Conservation (phyloP, 2,113 vertebrate genomes). For the Gorsachius goisagi region DNA sequence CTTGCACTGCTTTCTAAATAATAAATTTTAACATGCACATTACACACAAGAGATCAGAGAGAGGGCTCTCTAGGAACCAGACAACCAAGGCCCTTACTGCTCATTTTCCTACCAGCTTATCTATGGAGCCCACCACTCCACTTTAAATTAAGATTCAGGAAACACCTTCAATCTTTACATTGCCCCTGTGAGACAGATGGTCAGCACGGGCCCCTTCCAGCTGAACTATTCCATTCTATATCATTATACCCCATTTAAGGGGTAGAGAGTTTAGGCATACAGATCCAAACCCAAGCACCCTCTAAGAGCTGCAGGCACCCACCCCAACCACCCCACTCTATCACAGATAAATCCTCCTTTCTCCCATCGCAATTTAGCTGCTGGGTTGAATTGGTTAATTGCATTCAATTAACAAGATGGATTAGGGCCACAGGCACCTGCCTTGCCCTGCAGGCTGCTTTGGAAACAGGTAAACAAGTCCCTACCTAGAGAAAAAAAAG, state of each 20-base stretch:
- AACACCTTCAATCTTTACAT: not conserved
- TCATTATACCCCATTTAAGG: not conserved
- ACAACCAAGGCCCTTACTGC: not conserved
- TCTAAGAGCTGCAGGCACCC: not conserved
- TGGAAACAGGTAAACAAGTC: not conserved
- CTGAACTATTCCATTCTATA: not conserved
- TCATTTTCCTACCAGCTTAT: not conserved
- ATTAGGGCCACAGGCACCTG: not conserved
- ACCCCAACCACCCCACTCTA: fast-evolving
- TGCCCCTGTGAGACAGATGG: not conserved
- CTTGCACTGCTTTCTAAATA: not conserved
- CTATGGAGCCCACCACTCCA: no score
- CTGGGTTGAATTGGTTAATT: conserved; percentile 4
- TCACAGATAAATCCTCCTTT: not conserved
- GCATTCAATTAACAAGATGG: not conserved
- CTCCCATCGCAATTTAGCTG: not conserved
- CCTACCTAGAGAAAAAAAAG: not conserved
- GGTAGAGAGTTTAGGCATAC: not conserved
- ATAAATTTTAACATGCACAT: fast-evolving
- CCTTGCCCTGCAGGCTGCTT: not conserved
- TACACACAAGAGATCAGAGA: not conserved
- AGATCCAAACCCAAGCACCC: not conserved
- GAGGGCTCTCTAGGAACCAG: not conserved
- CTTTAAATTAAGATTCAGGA: not conserved
- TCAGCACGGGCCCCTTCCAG: not conserved